Conservation (phyloP, 2,113 vertebrate species). For the Mixornis gularis region DNA sequence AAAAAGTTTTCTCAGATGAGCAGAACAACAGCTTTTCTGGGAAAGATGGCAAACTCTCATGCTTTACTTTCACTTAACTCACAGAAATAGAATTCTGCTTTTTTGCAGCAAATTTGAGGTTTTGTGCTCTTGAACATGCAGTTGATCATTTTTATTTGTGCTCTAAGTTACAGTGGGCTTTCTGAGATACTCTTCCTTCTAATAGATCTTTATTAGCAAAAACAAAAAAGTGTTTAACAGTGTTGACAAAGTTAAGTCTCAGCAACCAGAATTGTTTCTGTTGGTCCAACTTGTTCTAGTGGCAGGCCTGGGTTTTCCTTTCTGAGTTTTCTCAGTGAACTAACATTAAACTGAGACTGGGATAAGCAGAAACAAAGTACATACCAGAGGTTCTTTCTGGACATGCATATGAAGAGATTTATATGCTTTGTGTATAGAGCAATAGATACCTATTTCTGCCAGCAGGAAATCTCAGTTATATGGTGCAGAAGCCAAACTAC, state of each 20-base stretch:
- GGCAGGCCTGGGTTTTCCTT: background rate
- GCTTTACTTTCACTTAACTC: background rate
- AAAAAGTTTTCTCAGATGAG: background rate
- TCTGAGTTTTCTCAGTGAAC: background rate
- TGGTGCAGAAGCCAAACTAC: background rate
- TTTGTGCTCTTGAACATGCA: background rate
- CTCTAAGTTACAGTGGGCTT: background rate
- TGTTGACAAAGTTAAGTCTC: background rate
- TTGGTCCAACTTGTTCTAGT: background rate
- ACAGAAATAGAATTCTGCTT: background rate
- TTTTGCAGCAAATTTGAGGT: background rate
- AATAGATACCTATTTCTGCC: background rate
- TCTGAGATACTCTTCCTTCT: background rate
- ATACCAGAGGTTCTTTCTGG: background rate
- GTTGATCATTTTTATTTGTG: background rate
- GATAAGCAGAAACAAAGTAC: background rate
- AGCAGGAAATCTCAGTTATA: background rate
- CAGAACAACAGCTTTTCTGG: background rate
- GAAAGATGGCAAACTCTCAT: background rate
- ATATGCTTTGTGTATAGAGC: background rate
- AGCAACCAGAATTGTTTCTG: background rate
- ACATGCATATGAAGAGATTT: accelerated
- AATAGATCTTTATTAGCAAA: background rate
- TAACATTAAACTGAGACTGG: background rate
- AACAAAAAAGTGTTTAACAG: background rate